These are phyloP conservation scores for Papilio xuthus DNA, from an alignment of 1,140 invertebrate species.

Conservation along the genomic window DNA sequence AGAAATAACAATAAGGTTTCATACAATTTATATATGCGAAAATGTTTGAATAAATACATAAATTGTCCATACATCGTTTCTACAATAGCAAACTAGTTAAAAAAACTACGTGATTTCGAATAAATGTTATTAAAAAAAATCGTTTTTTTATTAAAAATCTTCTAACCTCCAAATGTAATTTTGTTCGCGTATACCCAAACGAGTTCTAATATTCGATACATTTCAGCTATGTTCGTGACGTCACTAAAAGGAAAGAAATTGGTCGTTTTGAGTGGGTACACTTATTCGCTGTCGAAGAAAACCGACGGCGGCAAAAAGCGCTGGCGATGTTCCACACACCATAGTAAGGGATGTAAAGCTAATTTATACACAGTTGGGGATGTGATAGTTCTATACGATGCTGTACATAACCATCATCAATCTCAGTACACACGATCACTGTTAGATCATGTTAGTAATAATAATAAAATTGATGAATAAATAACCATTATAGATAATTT, in stretches of 20 bases:
- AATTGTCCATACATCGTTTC: no score
- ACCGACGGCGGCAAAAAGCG: background rate
- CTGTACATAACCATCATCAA: background rate
- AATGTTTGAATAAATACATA: no score
- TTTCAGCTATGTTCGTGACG: background rate
- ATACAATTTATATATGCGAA: no score
- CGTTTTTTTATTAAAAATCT: no score
- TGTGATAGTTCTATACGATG: background rate
- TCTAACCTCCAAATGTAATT: no score
- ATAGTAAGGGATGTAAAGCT: conserved; percentile 1
- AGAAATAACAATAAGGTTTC: no score
- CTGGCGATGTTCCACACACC: conserved; percentile 27
- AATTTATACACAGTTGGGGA: background rate
- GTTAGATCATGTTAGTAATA: background rate
- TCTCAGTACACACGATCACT: background rate
- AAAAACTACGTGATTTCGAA: no score
- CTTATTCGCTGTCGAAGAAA: background rate
- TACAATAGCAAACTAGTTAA: no score
- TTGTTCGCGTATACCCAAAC: background rate
- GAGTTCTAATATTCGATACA: background rate
- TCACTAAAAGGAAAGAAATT: background rate
- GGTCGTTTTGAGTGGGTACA: background rate
- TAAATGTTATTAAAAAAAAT: no score
- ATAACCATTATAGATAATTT: no score
- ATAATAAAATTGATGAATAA: no score